Percentiles rank a stretch among this genome's conserved stretches.
Conservation (phyloP, 2,888 invertebrate genomes). For the Colostygia pectinataria region DNA sequence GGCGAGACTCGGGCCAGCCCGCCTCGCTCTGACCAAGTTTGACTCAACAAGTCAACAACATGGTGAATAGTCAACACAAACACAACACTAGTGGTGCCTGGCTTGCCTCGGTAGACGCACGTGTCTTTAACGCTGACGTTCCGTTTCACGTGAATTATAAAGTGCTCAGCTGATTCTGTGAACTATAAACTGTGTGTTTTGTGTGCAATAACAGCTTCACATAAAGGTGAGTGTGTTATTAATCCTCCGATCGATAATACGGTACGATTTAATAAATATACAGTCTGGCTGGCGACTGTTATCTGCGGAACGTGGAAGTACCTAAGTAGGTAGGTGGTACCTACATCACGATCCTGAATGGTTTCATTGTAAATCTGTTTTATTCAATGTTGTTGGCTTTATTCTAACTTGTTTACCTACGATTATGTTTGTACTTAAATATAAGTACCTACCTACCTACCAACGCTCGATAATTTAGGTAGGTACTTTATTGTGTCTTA, state of each 20-base stretch:
- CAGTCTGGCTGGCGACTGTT: background rate
- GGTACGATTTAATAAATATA: background rate
- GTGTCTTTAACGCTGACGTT: slow-evolving; percentile 36
- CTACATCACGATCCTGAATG: slow-evolving; percentile 27
- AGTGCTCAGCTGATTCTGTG: slow-evolving; percentile 49
- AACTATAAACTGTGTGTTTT: slow-evolving; percentile 33
- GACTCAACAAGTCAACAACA: slow-evolving; percentile 26
- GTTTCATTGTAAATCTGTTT: slow-evolving; percentile 26
- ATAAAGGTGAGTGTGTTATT: slow-evolving; percentile 29
- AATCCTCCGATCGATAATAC: background rate
- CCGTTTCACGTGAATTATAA: slow-evolving; percentile 37
- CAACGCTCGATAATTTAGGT: too few species aligned
- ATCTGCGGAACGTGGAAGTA: slow-evolving; percentile 1
- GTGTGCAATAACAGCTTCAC: slow-evolving; percentile 15
- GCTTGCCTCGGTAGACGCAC: slow-evolving; percentile 47
- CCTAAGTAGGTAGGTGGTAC: background rate
- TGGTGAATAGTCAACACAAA: slow-evolving; percentile 31
- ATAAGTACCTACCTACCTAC: background rate
- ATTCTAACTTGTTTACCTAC: slow-evolving; percentile 23
- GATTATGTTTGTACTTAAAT: too few species aligned
- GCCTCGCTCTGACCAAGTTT: slow-evolving; percentile 45
- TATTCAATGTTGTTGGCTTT: slow-evolving; percentile 27
- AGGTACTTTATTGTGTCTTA: too few species aligned
- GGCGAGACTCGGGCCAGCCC: slow-evolving; percentile 66
- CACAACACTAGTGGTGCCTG: slow-evolving; percentile 59